A percentile compares a stretch with the other conserved stretches of the same genome.
These are phyloP conservation scores for Ctenopoma kingsleyae DNA, from an alignment of 2,797 vertebrate species.

Conservation along the genomic window DNA sequence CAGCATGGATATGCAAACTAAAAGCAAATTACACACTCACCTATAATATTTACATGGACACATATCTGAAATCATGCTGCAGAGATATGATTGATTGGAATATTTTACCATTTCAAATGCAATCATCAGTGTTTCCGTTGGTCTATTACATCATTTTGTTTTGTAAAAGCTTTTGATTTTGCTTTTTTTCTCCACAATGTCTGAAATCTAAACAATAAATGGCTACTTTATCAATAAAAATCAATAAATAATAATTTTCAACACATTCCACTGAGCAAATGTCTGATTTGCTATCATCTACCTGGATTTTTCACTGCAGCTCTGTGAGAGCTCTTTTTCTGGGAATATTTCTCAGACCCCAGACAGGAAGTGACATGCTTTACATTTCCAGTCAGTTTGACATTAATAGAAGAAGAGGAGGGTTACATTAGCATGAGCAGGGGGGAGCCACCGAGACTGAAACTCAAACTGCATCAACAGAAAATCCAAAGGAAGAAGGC, in stretches of 20 bases:
- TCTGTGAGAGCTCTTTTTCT: conserved; percentile 12
- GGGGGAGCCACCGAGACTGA: background rate
- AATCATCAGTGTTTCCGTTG: background rate
- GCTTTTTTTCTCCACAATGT: background rate
- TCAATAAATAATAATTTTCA: conserved; percentile 1
- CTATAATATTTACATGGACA: background rate
- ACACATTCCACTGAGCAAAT: conserved; percentile 23
- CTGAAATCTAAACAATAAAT: background rate
- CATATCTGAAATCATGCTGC: background rate
- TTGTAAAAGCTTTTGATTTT: background rate
- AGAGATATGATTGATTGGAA: conserved; percentile 12
- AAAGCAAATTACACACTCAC: conserved; percentile 15
- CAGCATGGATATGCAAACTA: conserved; percentile 18
- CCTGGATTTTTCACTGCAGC: background rate
- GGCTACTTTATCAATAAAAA: background rate
- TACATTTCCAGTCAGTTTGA: background rate
- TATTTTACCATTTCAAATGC: conserved; percentile 8
- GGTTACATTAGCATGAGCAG: background rate
- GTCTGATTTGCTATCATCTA: conserved; percentile 21
- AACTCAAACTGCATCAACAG: background rate
- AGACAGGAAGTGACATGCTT: background rate
- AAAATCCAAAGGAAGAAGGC: background rate
- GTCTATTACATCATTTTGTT: conserved; percentile 4
- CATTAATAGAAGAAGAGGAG: conserved; percentile 5
- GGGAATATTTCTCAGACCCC: background rate